Conservation (phyloP, 2,113 vertebrate species). For the Azemiops feae region DNA sequence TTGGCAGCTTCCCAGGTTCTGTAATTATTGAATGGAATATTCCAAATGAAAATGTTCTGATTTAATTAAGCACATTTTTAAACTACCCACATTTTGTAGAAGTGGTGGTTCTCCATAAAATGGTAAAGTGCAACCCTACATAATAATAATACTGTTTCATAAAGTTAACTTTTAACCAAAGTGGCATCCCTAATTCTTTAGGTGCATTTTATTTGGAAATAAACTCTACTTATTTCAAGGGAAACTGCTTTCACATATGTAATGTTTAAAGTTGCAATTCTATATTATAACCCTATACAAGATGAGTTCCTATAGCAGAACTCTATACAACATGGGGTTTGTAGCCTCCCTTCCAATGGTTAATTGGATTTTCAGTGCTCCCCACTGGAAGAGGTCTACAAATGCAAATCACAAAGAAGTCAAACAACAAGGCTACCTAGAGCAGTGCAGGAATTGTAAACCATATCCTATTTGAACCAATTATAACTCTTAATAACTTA, state of each 20-base stretch:
- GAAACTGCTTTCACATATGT: background rate
- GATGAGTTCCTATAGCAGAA: background rate
- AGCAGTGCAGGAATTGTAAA: background rate
- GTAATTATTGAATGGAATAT: slow-evolving; percentile 68
- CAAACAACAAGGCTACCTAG: background rate
- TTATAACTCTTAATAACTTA: background rate
- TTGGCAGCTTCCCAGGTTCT: slow-evolving; percentile 62
- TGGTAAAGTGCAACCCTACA: background rate
- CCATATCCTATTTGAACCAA: background rate
- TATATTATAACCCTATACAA: background rate
- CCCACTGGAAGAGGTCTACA: background rate
- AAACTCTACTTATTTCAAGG: background rate
- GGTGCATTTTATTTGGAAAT: background rate
- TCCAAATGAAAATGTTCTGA: slow-evolving; percentile 67
- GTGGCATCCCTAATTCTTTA: background rate
- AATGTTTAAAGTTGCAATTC: background rate
- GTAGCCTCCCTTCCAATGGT: background rate
- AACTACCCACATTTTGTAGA: slow-evolving; percentile 57
- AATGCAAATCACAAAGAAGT: background rate
- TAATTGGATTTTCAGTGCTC: background rate
- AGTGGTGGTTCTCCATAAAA: slow-evolving; percentile 31
- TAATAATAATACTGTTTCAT: background rate
- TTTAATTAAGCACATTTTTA: slow-evolving; percentile 62
- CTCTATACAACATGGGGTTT: background rate
- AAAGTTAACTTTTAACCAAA: background rate